These are phyloP conservation scores for Lepidonotus clava DNA, from an alignment of 2,888 invertebrate genomes.

Conservation along the genomic window DNA sequence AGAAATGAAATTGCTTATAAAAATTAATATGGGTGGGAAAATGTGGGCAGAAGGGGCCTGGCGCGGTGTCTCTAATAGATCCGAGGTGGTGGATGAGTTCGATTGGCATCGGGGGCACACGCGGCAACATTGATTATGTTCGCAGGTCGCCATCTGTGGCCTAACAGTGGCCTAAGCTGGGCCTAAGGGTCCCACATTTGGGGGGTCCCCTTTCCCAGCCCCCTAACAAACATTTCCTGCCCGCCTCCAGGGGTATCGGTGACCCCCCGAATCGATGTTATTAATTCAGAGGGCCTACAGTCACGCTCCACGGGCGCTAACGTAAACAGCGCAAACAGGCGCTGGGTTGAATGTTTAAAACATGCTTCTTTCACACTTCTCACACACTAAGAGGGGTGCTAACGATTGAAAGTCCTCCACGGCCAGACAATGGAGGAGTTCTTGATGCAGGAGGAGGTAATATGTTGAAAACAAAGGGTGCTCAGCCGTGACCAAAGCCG, in stretches of 20 bases:
- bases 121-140: constrained; percentile 19
- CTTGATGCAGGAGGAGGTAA: too few relatives aligned
- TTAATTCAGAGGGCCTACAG: neutral
- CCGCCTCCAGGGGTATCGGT: neutral
- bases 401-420: too few relatives aligned
- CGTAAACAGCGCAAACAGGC: neutral
- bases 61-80: constrained; percentile 5
- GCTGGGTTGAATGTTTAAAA: neutral
- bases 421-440: too few relatives aligned
- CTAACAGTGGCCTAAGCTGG: too few relatives aligned
- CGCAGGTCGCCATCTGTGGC: constrained; percentile 17
- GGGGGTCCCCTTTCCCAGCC: neutral
- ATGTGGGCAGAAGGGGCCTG: neutral
- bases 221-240: neutral
- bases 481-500: neutral
- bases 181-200: neutral
- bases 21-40: constrained; percentile 15
- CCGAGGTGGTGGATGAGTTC: neutral
- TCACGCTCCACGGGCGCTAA: constrained; percentile 15
- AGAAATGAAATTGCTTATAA: constrained; percentile 20
- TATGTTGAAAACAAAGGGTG: constrained; percentile 15
- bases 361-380: neutral
- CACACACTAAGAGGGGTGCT: too few relatives aligned
- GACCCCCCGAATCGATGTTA: neutral
- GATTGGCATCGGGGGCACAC: neutral